Evolutionary conservation across 1,140 invertebrate genomes (phyloP).

Genomic region (Eumaeus atala): DNA sequence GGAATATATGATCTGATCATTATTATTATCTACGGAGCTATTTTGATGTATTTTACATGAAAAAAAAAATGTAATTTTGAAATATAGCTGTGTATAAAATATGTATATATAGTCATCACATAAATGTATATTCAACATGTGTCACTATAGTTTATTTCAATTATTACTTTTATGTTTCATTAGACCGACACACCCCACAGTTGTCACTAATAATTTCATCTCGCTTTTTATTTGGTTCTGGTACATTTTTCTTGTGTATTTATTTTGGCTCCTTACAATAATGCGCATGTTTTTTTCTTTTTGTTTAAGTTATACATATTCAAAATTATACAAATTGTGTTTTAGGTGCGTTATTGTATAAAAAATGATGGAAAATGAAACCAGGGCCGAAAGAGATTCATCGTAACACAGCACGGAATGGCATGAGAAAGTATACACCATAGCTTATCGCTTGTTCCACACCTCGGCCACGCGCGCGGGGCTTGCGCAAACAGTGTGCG

Average conservation of each 20-base stretch:
- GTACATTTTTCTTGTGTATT: slow-evolving; percentile 57
- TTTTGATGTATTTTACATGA: too few species aligned
- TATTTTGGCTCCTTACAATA: slow-evolving; percentile 28
- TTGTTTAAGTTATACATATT: slow-evolving; percentile 32
- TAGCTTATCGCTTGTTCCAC: slow-evolving; percentile 41
- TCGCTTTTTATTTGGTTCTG: slow-evolving; percentile 61
- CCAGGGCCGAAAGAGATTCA: slow-evolving; percentile 69
- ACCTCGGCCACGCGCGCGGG: slow-evolving; percentile 21
- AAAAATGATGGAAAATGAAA: slow-evolving; percentile 56
- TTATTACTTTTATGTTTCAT: too few species aligned
- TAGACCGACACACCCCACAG: background rate
- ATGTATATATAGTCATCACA: too few species aligned
- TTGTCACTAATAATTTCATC: slow-evolving; percentile 10
- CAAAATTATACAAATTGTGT: slow-evolving; percentile 47
- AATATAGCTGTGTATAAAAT: too few species aligned
- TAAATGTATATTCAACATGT: too few species aligned
- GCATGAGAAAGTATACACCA: slow-evolving; percentile 47
- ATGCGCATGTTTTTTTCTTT: slow-evolving; percentile 29
- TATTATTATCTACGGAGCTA: too few species aligned
- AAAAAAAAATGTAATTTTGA: too few species aligned
- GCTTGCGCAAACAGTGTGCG: slow-evolving; percentile 1
- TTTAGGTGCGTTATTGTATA: slow-evolving; percentile 55
- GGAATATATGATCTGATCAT: too few species aligned
- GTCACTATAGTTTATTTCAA: too few species aligned
- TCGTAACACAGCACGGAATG: slow-evolving; percentile 50